Base-by-base conservation (phyloP, 2,113 vertebrate species). In the Chaetops frenatus region DNA sequence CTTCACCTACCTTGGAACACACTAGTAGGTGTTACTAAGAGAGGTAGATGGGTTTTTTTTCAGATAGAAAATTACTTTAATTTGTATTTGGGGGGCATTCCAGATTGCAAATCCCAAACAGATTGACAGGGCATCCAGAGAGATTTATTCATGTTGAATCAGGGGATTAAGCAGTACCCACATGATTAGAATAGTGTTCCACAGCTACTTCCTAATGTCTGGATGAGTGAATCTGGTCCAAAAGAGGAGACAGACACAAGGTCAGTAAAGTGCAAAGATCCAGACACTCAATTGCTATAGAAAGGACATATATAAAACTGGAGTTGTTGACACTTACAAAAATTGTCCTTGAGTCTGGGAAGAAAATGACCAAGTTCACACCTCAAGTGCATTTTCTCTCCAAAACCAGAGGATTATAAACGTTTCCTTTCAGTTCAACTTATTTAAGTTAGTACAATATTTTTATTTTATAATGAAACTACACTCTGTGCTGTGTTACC, bases 81-180 rank as follows among this genome's bases (percentile, higher is more conserved):
- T 86, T 92, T 78, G 62, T 54, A 35, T 77, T 64, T 93, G 38
- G 54, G 15, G 60, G 22, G 40, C 17, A 81, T 91, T 69, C 61
- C 80, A 92, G 65, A 79, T 29, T 91, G 86, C n/a, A 92, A 92
- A 94, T 92, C 89, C 83, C 33, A 71, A 81, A 79, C 81, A 95
- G 88, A 84, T 79, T 94, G 73, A 57, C 73, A 71, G 61, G 25
- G 57, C 45, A 67, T 90, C 45, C 66, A 64, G 72, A 53, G n/a
- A 92, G 89, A 91, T 86, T 74, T 92, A 72, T 60, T 89, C 78
- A 60, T 65, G 65, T 91, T 92, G 3, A 6, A 76, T 51, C 60
- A 79, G 73, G 81, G 73, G 83, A 89, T 91, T 95, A 95, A 86
- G 40, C 66, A 76, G 64, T 91, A 60, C 19, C 73, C 62, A 57